A percentile compares a stretch with the other conserved stretches of the same genome.
Evolutionary conservation across 1,140 invertebrate species (phyloP).

Genomic region (Branchinecta lynchi): DNA sequence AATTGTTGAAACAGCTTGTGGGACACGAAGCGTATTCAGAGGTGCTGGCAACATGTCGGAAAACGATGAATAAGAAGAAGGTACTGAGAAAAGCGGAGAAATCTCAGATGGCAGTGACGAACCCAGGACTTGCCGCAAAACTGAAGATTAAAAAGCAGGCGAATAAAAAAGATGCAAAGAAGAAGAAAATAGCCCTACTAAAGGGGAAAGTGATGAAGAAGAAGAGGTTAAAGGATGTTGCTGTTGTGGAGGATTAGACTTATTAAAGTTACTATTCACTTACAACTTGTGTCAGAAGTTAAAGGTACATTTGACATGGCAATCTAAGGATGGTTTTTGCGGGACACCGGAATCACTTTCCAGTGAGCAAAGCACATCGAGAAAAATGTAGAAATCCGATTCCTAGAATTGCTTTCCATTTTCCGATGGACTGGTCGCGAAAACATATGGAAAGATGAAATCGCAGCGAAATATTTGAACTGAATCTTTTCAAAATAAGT

Average conservation of each 20-base stretch:
- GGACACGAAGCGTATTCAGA: constrained; percentile 45
- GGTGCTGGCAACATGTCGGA: constrained; percentile 40
- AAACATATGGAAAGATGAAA: no score
- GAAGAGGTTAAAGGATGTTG: constrained; percentile 27
- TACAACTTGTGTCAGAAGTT: no score
- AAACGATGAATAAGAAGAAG: constrained; percentile 41
- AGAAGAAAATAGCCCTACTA: constrained; percentile 42
- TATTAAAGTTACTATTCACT: no score
- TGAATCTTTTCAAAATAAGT: no score
- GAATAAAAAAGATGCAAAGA: constrained; percentile 56
- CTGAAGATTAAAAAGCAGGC: constrained; percentile 55
- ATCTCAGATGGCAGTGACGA: constrained; percentile 44
- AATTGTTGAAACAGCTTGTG: constrained; percentile 46
- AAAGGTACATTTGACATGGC: no score
- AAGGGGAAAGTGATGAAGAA: constrained; percentile 34
- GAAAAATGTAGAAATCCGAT: no score
- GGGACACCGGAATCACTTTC: no score
- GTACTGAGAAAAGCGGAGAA: constrained; percentile 47
- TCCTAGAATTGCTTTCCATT: no score
- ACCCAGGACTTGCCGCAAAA: constrained; percentile 57
- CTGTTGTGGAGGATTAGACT: constrained; percentile 14
- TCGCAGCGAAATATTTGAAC: no score
- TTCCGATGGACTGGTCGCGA: no score
- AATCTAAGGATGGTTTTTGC: no score
- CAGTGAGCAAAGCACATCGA: no score